phyloP scores from a whole-genome alignment of 2,888 invertebrate species.

The Cephalotes varians region DNA sequence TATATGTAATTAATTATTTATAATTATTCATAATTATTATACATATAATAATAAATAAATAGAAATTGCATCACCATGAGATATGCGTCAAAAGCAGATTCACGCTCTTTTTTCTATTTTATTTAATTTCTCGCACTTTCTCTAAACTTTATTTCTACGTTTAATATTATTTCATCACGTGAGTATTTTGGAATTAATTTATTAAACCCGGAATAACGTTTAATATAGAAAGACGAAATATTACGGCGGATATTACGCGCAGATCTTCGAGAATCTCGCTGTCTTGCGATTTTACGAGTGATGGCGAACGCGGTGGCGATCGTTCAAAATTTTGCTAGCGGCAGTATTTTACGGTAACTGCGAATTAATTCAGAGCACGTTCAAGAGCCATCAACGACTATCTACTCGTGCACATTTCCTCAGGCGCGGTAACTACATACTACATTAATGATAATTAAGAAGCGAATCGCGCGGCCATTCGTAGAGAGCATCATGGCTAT shows the following conservation, averaged over 20 bases:
- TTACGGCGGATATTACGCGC: not conserved
- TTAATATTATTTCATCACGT: not conserved
- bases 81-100: not conserved
- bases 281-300: not conserved
- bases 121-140: not conserved
- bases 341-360: slow-evolving; percentile 39
- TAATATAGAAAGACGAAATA: not conserved
- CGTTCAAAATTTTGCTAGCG: slow-evolving; percentile 38
- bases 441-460: slow-evolving; percentile 70
- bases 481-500: slow-evolving; percentile 42
- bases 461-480: slow-evolving; percentile 59
- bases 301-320: not conserved
- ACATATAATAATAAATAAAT: not conserved
- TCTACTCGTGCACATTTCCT: slow-evolving; percentile 25
- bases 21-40: not conserved
- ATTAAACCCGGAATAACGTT: not conserved
- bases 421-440: slow-evolving; percentile 43
- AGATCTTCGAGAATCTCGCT: not conserved
- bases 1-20: not conserved
- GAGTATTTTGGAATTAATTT: slow-evolving; percentile 1
- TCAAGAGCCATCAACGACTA: slow-evolving; percentile 30
- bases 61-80: not conserved
- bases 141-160: not conserved
- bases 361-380: slow-evolving; percentile 55
- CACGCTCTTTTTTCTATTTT: not conserved